Base-by-base conservation (phyloP, 2,888 invertebrate genomes). In the Diogma glabrata region DNA sequence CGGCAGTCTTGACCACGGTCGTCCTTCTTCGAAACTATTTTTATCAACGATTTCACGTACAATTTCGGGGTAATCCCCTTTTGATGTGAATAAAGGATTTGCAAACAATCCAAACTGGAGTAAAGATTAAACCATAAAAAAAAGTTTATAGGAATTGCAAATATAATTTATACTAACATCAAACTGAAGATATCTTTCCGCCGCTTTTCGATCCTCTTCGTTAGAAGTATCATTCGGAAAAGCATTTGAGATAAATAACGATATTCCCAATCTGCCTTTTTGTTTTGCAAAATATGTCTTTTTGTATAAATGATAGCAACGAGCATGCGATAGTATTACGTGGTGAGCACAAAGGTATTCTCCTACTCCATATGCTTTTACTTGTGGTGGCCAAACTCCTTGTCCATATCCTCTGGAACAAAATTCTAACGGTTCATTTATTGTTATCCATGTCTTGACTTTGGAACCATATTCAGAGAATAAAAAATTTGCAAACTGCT, bases 401-500 rank as follows among this genome's bases (percentile, higher is more conserved):
- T 47, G 50, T 1, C 76, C 76, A 59, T 81, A 79, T 0, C 74
- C 75, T 14, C 63, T 58, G 2, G 58, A 61, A 49, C 71, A 72
- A 38, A 67, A 65, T 53, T 69, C 65, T 53, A 63, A 65, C 0
- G 77, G 77, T 57, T 79, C 79, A 57, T 80, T 79, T 52, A 78
- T 72, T 0, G 79, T 79, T 9, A 77, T 72, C 75, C 77, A 79
- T 6, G 72, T 72, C 57, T 76, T 73, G 0, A 63, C 75, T 53
- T 73, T 67, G 53, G 74, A 73, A 4, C 75, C 75, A 54, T 72
- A 75, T 19, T 61, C 60, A 26, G 64, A 58, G 55, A 64, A 77
- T 0, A 67, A 65, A 33, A 73, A 43, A 22, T 69, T 61, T 0
- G 75, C 73, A 56, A 74, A 77, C 14, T 72, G 71, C 51, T 67